Base-by-base conservation (phyloP, 2,797 vertebrate genomes). In the Chelon labrosus region DNA sequence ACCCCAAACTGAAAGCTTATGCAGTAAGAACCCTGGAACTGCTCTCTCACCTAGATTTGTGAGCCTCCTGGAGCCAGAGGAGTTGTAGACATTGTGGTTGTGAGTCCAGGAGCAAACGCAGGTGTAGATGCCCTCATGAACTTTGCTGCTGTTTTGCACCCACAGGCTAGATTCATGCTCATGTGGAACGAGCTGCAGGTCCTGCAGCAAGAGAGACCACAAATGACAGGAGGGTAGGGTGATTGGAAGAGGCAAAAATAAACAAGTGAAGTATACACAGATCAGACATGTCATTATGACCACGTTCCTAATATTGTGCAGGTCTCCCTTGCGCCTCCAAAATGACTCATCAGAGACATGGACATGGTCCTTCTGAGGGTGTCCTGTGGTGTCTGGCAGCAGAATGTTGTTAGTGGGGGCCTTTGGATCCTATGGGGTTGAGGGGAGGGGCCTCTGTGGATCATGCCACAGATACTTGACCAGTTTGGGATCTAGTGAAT, bases 101-200 rank as follows among this genome's bases (percentile, higher is more conserved):
- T 93, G 70, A 1, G 1, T 73, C 82, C 94, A 96, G 65, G 67
- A 89, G 62, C 95, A 95, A 0, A 51, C 35, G 31, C 95, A 96
- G 5, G 91, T 95, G 59, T 95, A 96, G 66, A 88, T 70, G 51
- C 88, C 94, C 49, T 87, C 42, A 0, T 92, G 50, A 0, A 65
- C n/a, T 54, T 62, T 55, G 38, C 2, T 16, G 12, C 74, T 47
- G 0, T 74, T 7, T 0, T 10, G 0, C 50, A 95, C 39, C 75
- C 16, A 27, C 20, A 93, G 3, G 0, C 1, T 0, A 0, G 3
- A 4, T 8, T 46, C 2, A 12, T n/a, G 0, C 1, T 22, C 0
- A 12, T n/a, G 75, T 10, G 11, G 5, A 16, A 84, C 16, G 8
- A 20, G n/a, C 3, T 1, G 59, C 16, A 27, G 65, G 46, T 85